phyloP scores from a whole-genome alignment of 2,888 invertebrate species.

The Ophion slaviceki region DNA sequence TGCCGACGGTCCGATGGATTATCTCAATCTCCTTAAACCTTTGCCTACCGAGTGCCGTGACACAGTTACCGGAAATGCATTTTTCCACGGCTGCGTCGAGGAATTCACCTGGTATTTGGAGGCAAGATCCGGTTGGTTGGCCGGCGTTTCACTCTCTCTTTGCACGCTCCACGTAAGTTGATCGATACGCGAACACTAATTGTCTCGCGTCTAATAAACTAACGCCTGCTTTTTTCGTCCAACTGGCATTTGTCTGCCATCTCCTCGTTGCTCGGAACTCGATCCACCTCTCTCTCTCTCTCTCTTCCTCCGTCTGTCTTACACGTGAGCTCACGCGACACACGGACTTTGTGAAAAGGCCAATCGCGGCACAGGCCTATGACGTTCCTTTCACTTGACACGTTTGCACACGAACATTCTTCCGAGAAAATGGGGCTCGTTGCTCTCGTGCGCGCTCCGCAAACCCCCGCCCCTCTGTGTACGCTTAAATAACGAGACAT shows the following conservation, averaged over 20 bases:
- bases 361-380: not conserved
- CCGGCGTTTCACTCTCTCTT: slow-evolving; percentile 90
- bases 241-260: not conserved
- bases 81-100: slow-evolving; percentile 94
- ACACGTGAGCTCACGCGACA: slow-evolving; percentile 38
- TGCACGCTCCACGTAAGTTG: slow-evolving; percentile 91
- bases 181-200: not conserved
- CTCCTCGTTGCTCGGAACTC: not conserved
- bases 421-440: not conserved
- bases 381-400: slow-evolving; percentile 41
- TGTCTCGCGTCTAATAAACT: not conserved
- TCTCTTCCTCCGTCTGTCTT: not conserved
- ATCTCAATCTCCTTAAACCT: slow-evolving; percentile 90
- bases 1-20: slow-evolving; percentile 94
- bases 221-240: not conserved
- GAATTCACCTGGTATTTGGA: slow-evolving; percentile 95
- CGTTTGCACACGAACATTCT: slow-evolving; percentile 17
- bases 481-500: slow-evolving; percentile 51
- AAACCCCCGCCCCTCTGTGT: not conserved
- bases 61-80: slow-evolving; percentile 94
- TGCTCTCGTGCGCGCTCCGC: not conserved
- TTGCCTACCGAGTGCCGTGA: slow-evolving; percentile 93
- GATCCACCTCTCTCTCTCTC: not conserved
- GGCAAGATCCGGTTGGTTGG: slow-evolving; percentile 92
- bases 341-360: not conserved